Evolutionary conservation across 2,888 invertebrate genomes (phyloP), one percentile per base, ranked within the genome.

Genomic region (Mimachlamys varia): DNA sequence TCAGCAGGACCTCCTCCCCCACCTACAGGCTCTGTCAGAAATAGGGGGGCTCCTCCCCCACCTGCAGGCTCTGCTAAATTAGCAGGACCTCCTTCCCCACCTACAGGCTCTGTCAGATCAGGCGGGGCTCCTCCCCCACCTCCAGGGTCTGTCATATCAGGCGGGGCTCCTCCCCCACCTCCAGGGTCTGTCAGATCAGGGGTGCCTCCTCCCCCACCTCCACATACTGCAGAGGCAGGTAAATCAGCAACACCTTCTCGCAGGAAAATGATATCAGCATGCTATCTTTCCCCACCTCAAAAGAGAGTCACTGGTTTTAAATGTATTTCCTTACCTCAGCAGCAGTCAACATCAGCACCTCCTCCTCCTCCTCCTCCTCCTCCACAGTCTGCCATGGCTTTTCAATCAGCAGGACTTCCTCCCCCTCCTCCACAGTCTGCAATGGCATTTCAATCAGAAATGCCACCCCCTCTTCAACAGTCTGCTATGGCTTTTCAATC

Each of bases 321-420:
- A 22, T 89, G 19, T 17, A 33, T 17, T 4, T n/a, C 17, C 53
- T 15, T 17, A 53, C 19, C 53, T 53, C 53, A 53, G 12, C 53
- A 53, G 19, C 15, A 15, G 55, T 89, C 88, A 88, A 38, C 89
- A 15, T 37, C 15, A 33, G 89, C 88, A 27, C 53, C 88, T 38
- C 58, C 62, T 13, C 44, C 62, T 49, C 90, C 88, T 38, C 53
- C 88, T 38, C 58, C 62, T 13, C 44, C 62, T 49, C 50, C n/a
- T 10, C 53, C 50, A 19, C 17, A 33, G n/a, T 15, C 44, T 76
- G n/a, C 27, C 17, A 19, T 37, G 17, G 76, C 87, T 15, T 22
- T 33, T 17, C 37, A 19, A 37, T 50, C 88, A 53, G 53, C 50
- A 50, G 88, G 49, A 49, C 37, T 49, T 38, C 44, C 62, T 33